phyloP scores from a whole-genome alignment of 2,797 vertebrate genomes.

The Meriones psammophilus region DNA sequence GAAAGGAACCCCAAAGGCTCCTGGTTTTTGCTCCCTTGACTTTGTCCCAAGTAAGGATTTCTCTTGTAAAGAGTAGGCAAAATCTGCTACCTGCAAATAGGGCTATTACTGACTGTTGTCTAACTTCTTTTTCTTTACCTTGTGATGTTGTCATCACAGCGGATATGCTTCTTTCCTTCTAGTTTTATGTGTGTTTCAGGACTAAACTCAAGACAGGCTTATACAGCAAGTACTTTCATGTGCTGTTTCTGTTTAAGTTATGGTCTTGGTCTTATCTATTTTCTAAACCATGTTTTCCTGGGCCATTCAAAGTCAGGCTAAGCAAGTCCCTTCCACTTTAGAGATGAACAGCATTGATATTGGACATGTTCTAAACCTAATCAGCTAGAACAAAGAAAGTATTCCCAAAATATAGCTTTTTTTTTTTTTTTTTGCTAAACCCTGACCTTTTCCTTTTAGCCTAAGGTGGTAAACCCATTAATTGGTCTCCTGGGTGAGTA shows the following conservation, averaged over 20 bases:
- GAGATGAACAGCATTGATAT: not conserved
- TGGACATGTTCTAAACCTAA: not conserved
- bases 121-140: not conserved
- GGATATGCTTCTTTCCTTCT: not conserved
- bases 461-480: constrained; percentile 95
- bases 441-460: constrained; percentile 87
- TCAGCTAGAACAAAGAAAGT: constrained; percentile 18
- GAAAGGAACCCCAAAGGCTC: not conserved
- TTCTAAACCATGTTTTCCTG: constrained; percentile 20
- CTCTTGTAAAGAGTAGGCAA: not conserved
- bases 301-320: constrained; percentile 13
- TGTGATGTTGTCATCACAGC: not conserved
- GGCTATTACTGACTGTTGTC: not conserved
- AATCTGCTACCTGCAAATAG: not conserved
- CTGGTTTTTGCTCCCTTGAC: not conserved
- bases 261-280: constrained; percentile 23
- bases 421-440: constrained; percentile 1
- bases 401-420: not conserved
- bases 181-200: not conserved
- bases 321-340: not conserved
- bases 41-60: constrained; percentile 17
- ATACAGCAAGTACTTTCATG: not conserved
- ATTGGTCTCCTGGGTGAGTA: constrained; percentile 96
- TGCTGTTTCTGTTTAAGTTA: not conserved
- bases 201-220: not conserved